These are phyloP conservation scores for Enteromius paludinosus DNA, from an alignment of 2,797 vertebrate genomes.

Conservation along the genomic window DNA sequence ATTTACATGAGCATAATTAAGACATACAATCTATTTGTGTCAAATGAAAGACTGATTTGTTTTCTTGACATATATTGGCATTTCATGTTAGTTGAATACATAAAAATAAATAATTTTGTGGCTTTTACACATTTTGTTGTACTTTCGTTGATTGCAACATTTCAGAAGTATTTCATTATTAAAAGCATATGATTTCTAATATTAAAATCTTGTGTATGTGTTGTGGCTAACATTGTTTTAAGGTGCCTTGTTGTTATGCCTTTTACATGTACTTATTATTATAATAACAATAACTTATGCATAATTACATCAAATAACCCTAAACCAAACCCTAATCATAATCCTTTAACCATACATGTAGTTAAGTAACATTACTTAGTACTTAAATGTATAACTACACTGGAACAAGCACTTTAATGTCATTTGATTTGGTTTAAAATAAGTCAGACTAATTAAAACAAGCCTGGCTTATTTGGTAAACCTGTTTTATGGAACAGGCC, in stretches of 20 bases:
- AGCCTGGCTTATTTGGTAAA: too few species aligned
- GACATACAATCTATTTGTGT: background rate
- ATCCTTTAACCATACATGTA: background rate
- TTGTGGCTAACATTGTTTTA: background rate
- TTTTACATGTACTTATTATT: background rate
- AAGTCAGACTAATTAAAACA: too few species aligned
- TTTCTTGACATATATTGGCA: background rate
- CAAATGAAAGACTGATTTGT: background rate
- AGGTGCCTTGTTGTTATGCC: background rate
- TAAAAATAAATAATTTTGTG: background rate
- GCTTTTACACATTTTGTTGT: background rate
- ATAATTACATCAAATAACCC: background rate
- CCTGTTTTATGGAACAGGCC: too few species aligned
- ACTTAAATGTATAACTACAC: background rate
- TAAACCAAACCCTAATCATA: background rate
- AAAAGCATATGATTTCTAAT: background rate
- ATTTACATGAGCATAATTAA: background rate
- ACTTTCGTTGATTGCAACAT: background rate
- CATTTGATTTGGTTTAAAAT: too few species aligned
- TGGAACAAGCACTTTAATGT: too few species aligned
- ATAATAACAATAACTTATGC: background rate
- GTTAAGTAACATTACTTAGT: background rate
- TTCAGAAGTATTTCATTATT: background rate
- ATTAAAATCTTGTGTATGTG: background rate
- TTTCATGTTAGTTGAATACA: background rate